Evolutionary conservation across 2,797 vertebrate genomes (phyloP).

Genomic region (Ciconia nigra): DNA sequence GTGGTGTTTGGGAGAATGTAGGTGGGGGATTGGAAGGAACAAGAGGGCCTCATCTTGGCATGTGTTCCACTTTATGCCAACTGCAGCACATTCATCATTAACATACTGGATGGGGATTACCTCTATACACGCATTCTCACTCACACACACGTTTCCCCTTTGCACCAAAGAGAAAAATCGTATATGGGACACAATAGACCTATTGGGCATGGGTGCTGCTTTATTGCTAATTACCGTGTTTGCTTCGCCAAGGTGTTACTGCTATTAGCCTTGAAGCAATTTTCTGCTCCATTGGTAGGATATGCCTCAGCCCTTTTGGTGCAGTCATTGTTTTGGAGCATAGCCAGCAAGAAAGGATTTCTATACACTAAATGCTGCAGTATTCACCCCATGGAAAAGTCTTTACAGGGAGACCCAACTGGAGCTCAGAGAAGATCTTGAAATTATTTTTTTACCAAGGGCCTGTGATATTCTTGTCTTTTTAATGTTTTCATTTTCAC

Average conservation of each 20-base stretch:
- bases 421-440: neutral
- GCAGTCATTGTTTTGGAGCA: constrained; percentile 32
- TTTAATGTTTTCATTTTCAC: neutral
- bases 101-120: constrained; percentile 6
- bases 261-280: constrained; percentile 62
- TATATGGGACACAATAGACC: neutral
- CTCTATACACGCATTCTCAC: neutral
- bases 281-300: constrained; percentile 65
- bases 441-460: neutral
- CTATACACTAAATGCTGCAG: neutral
- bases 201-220: constrained; percentile 46
- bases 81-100: constrained; percentile 51
- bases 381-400: constrained; percentile 1
- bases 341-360: neutral
- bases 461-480: neutral
- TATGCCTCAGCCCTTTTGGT: constrained; percentile 31
- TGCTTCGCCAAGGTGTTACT: constrained; percentile 25
- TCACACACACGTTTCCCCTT: constrained; percentile 12
- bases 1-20: neutral
- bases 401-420: neutral
- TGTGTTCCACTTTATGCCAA: constrained; percentile 46
- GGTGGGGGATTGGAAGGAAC: constrained; percentile 27
- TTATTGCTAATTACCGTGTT: constrained; percentile 20
- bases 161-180: neutral
- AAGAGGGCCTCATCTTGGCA: constrained; percentile 50